A percentile compares a stretch with the other conserved stretches of the same genome.
These are phyloP conservation scores for Odontomachus brunneus DNA, from an alignment of 1,140 invertebrate genomes.

Conservation along the genomic window DNA sequence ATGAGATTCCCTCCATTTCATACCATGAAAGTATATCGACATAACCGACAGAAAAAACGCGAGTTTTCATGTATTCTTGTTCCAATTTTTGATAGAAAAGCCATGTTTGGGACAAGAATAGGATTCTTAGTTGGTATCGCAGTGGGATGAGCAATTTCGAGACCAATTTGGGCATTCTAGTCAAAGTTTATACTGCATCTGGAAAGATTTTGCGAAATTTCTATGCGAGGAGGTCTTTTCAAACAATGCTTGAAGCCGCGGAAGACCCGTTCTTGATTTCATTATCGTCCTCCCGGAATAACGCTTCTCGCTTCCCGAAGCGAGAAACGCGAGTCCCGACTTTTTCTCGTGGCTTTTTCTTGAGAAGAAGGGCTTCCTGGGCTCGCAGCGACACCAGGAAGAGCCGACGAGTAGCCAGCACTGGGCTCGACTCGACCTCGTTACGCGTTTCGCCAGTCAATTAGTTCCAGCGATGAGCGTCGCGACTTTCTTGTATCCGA, in stretches of 20 bases:
- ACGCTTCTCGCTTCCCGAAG: not conserved
- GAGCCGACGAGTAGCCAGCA: slow-evolving; percentile 11
- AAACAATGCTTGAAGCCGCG: not conserved
- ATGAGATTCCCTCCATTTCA: too few relatives aligned
- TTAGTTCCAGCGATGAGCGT: slow-evolving; percentile 32
- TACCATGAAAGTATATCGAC: too few relatives aligned
- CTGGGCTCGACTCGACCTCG: slow-evolving; percentile 15
- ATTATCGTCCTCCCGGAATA: not conserved
- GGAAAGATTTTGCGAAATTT: too few relatives aligned
- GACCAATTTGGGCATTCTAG: too few relatives aligned
- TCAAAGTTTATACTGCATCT: too few relatives aligned
- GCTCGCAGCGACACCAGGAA: not conserved
- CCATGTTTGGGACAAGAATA: too few relatives aligned
- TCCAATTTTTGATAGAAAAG: too few relatives aligned
- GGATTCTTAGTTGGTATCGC: too few relatives aligned
- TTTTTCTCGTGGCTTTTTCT: not conserved
- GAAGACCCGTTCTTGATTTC: not conserved
- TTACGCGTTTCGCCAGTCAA: slow-evolving; percentile 38
- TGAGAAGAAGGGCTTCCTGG: not conserved
- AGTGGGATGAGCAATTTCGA: too few relatives aligned
- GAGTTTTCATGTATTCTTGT: too few relatives aligned
- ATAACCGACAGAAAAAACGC: too few relatives aligned
- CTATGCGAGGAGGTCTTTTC: too few relatives aligned
- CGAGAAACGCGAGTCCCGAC: not conserved
- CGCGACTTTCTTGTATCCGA: slow-evolving; percentile 24